A percentile compares a stretch with the other conserved stretches of the same genome.
Conservation (phyloP, 2,888 invertebrate species). For the Drosophila phalerata region DNA sequence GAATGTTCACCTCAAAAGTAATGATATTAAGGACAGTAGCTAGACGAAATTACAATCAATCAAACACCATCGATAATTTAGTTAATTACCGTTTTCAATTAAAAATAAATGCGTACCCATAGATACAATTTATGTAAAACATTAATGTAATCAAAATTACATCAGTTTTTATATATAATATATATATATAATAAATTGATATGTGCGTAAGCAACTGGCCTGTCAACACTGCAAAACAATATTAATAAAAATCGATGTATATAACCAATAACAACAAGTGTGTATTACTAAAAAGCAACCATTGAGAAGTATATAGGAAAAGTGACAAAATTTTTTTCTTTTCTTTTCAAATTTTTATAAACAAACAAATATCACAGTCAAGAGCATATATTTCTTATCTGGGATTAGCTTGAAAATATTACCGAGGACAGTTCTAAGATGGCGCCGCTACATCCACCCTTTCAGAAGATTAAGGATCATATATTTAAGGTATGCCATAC, state of each 20-base stretch:
- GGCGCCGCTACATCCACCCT: neutral
- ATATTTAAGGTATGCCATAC: conserved; percentile 37
- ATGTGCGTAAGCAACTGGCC: conserved; percentile 60
- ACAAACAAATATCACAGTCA: neutral
- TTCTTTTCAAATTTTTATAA: neutral
- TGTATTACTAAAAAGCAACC: conserved; percentile 56
- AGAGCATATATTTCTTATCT: conserved; percentile 25
- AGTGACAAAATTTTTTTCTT: conserved; percentile 9
- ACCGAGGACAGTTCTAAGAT: neutral
- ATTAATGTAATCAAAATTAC: conserved; percentile 40
- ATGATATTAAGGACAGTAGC: conserved; percentile 29
- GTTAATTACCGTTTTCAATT: conserved; percentile 9
- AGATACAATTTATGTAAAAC: conserved; percentile 36
- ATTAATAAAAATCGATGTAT: conserved; percentile 67
- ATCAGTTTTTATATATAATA: conserved; percentile 33
- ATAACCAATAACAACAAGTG: conserved; percentile 27
- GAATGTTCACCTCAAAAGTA: conserved; percentile 16
- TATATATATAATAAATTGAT: conserved; percentile 16
- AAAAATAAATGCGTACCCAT: conserved; percentile 25
- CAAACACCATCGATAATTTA: conserved; percentile 16
- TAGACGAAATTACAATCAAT: conserved; percentile 39
- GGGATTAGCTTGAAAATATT: conserved; percentile 16
- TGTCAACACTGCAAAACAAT: conserved; percentile 47
- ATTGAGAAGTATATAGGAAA: conserved; percentile 38
- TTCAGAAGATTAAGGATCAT: conserved; percentile 50